Evolutionary conservation across 2,113 vertebrate genomes (phyloP).

Genomic region (Calcarius ornatus): DNA sequence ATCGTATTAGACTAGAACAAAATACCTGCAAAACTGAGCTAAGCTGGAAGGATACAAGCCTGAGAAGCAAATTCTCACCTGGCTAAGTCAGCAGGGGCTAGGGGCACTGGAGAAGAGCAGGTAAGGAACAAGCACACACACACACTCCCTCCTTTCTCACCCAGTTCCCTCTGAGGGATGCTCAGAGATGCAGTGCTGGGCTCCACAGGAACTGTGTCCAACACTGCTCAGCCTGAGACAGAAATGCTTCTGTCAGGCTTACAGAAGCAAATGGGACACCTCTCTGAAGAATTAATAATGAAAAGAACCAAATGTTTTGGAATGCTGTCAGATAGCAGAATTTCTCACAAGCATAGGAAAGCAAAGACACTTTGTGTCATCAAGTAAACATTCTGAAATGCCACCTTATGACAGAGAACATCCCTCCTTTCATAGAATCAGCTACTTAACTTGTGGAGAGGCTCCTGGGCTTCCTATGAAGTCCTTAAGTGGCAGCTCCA

Average conservation of each 20-base stretch:
- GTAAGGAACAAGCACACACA: background rate
- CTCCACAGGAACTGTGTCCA: background rate
- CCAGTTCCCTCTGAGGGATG: background rate
- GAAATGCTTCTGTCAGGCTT: background rate
- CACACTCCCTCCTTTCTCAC: background rate
- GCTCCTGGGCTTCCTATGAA: constrained; percentile 14
- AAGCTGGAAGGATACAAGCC: background rate
- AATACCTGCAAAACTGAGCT: background rate
- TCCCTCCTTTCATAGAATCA: constrained; percentile 10
- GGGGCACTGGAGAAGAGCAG: background rate
- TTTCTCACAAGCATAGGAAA: background rate
- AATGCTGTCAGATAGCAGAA: background rate
- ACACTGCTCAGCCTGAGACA: background rate
- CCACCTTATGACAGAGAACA: background rate
- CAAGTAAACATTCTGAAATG: background rate
- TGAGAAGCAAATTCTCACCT: background rate
- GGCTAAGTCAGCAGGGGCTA: background rate
- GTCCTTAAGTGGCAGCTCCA: constrained; percentile 2
- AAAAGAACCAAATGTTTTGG: background rate
- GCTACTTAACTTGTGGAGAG: constrained; percentile 35
- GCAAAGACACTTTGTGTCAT: background rate
- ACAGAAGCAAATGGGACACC: background rate
- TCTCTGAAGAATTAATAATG: background rate
- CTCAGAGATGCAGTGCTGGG: background rate
- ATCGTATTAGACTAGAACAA: background rate